phyloP scores from a whole-genome alignment of 2,888 invertebrate species.

The Romanomermis culicivorax region DNA sequence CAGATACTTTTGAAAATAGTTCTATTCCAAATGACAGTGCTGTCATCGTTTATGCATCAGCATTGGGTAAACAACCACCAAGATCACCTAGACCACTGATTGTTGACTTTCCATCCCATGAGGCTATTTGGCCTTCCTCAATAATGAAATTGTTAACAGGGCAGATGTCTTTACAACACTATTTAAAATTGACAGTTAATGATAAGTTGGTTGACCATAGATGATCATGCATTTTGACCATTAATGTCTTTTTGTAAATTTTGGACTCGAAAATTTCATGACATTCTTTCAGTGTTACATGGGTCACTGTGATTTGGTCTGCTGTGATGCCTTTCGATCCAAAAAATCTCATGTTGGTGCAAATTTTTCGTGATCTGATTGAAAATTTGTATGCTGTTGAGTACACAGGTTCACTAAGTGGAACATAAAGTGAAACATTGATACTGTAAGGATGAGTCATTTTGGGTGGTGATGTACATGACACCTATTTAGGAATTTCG shows the following conservation, averaged over 20 bases:
- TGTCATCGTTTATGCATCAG: no score
- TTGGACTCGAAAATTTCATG: not conserved
- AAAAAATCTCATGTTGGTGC: not conserved
- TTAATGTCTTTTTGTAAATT: not conserved
- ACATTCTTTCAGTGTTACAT: not conserved
- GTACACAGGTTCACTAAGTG: no score
- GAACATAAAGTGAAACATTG: no score
- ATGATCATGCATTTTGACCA: not conserved
- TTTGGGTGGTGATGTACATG: no score
- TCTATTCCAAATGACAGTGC: not conserved
- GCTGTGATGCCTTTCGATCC: not conserved
- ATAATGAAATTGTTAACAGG: not conserved
- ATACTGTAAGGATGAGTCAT: no score
- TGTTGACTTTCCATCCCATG: not conserved
- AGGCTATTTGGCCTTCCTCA: not conserved
- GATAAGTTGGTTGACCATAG: not conserved
- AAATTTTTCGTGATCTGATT: not conserved
- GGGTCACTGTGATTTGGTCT: not conserved
- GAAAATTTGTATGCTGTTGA: not conserved
- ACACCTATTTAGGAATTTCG: no score
- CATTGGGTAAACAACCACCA: not conserved
- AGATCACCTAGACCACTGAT: not conserved
- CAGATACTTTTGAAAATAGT: not conserved
- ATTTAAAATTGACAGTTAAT: not conserved
- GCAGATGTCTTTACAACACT: not conserved